Percentiles rank a stretch among this genome's conserved stretches.
These are phyloP conservation scores for Mus musculus DNA, from an alignment of 2,113 vertebrate species.

Conservation along the genomic window DNA sequence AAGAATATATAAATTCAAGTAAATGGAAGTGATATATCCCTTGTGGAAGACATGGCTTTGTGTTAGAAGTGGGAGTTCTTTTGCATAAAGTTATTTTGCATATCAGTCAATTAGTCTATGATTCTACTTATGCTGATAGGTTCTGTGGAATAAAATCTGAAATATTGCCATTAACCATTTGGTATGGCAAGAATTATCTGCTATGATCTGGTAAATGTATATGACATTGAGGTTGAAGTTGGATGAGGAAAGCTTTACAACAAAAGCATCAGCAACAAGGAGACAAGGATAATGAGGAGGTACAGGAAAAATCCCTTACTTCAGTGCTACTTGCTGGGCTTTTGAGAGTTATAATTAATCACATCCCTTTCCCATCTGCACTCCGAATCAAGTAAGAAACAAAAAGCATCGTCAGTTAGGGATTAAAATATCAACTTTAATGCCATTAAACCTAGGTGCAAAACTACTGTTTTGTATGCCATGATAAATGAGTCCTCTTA, in stretches of 20 bases:
- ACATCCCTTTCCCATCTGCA: conserved; percentile 45
- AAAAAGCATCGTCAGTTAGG: not conserved
- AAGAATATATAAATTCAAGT: not conserved
- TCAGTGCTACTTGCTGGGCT: not conserved
- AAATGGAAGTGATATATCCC: not conserved
- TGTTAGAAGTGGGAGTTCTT: not conserved
- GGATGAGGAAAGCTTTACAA: not conserved
- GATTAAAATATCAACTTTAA: conserved; percentile 51
- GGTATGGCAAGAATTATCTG: not conserved
- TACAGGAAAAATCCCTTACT: not conserved
- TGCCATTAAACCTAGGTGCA: not conserved
- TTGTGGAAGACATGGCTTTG: not conserved
- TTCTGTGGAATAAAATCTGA: not conserved
- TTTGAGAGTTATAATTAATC: conserved; percentile 65
- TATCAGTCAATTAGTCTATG: not conserved
- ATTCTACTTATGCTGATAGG: not conserved
- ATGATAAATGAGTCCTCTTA: not conserved
- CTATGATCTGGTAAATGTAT: not conserved
- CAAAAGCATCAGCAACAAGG: conserved; percentile 1
- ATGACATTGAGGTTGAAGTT: not conserved
- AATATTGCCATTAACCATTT: not conserved
- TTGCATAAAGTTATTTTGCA: not conserved
- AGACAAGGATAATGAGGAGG: conserved; percentile 30
- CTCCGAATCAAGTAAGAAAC: conserved; percentile 45
- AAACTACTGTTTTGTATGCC: not conserved